Percentiles rank a stretch among this genome's conserved stretches.
Evolutionary conservation across 2,888 invertebrate species (phyloP).

Genomic region (Camponotus fellah): DNA sequence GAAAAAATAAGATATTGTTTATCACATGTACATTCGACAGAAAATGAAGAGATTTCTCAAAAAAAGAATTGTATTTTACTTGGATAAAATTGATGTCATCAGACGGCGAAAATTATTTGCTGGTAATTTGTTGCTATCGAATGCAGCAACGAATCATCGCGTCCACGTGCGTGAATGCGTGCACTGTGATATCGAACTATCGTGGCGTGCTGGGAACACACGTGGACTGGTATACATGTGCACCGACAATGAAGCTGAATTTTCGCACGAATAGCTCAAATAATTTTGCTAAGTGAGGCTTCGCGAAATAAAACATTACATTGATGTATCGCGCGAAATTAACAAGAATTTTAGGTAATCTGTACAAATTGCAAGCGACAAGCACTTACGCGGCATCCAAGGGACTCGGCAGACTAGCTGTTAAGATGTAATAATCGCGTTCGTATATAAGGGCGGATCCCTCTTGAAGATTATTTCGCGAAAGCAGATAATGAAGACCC

Average conservation of each 20-base stretch:
- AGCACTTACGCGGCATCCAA: neutral
- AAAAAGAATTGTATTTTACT: neutral
- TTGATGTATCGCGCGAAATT: conserved; percentile 17
- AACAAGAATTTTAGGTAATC: conserved; percentile 46
- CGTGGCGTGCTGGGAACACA: conserved; percentile 27
- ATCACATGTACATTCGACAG: neutral
- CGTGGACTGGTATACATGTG: conserved; percentile 34
- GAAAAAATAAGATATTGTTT: neutral
- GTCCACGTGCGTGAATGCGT: conserved; percentile 28
- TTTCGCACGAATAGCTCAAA: conserved; percentile 48
- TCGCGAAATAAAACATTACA: conserved; percentile 26
- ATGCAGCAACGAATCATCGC: conserved; percentile 28
- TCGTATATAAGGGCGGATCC: neutral
- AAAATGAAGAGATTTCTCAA: neutral
- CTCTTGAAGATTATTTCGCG: conserved; percentile 40
- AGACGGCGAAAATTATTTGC: neutral
- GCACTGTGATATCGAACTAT: conserved; percentile 37
- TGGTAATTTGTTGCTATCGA: conserved; percentile 24
- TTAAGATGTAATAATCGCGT: conserved; percentile 36
- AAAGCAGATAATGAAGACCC: conserved; percentile 27
- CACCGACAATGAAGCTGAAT: conserved; percentile 59
- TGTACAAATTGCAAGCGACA: conserved; percentile 43
- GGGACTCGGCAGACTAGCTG: conserved; percentile 15
- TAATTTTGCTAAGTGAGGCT: conserved; percentile 42
- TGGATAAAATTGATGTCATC: conserved; percentile 29